Conservation (phyloP, 2,888 invertebrate genomes). For the Atherix ibis region DNA sequence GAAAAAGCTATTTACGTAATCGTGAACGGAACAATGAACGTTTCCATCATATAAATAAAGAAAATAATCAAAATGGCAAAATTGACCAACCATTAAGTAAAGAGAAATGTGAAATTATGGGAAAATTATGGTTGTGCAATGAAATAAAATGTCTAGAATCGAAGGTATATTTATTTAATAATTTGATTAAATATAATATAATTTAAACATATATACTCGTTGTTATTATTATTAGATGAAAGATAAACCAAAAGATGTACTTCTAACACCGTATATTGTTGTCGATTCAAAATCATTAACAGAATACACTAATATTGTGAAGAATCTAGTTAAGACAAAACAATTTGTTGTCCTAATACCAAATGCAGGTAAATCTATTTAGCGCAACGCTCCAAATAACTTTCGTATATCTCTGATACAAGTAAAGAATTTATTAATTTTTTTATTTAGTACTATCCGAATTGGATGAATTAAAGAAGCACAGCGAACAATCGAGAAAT, state of each 20-base stretch:
- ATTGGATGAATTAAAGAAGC: constrained; percentile 75
- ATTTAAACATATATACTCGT: constrained; percentile 3
- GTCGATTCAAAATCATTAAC: constrained; percentile 70
- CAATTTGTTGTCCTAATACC: constrained; percentile 82
- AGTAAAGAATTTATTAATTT: no score
- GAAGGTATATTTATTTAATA: no score
- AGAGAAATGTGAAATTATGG: constrained; percentile 44
- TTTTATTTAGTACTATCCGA: constrained; percentile 62
- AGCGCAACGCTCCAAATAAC: no score
- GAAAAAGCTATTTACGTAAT: constrained; percentile 29
- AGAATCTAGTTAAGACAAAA: constrained; percentile 63
- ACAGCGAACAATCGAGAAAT: constrained; percentile 68
- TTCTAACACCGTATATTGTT: constrained; percentile 74
- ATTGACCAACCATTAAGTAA: constrained; percentile 26
- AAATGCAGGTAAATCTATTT: constrained; percentile 69
- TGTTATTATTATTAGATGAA: constrained; percentile 4
- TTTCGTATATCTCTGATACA: no score
- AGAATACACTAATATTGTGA: constrained; percentile 59
- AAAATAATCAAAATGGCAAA: constrained; percentile 25
- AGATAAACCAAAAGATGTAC: constrained; percentile 15
- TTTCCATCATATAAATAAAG: constrained; percentile 5
- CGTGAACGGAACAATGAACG: constrained; percentile 22
- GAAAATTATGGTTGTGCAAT: constrained; percentile 74
- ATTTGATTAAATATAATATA: neutral
- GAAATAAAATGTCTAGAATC: constrained; percentile 77